Evolutionary conservation across 2,797 vertebrate genomes (phyloP).

Genomic region (Lagothrix lagotricha): DNA sequence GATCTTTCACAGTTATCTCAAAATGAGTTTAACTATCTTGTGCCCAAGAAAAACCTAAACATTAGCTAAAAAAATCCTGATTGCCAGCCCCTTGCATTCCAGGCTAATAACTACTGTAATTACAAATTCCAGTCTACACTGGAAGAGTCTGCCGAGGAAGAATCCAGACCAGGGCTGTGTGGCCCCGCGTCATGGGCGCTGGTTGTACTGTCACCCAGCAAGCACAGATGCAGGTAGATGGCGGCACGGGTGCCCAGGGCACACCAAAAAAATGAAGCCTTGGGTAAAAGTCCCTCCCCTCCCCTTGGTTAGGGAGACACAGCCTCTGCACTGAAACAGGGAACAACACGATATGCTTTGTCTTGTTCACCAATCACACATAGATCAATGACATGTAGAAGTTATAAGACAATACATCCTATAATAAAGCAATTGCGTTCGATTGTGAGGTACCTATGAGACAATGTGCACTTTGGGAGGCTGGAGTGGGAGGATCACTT

Average conservation of each 20-base stretch:
- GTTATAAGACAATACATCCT: background rate
- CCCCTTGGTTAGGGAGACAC: background rate
- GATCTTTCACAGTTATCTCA: background rate
- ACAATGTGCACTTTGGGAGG: background rate
- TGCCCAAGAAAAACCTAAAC: conserved; percentile 30
- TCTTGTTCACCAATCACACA: background rate
- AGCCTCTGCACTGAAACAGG: background rate
- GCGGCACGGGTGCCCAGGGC: background rate
- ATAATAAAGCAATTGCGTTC: background rate
- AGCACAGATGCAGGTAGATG: accelerated
- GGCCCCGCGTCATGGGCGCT: background rate
- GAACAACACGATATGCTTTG: background rate
- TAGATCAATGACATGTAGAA: background rate
- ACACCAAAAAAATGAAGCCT: background rate
- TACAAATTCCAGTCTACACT: background rate
- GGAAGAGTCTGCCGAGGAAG: background rate
- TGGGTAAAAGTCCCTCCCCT: background rate
- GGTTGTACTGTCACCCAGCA: background rate
- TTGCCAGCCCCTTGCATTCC: conserved; percentile 24
- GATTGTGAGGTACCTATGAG: background rate
- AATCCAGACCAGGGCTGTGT: background rate
- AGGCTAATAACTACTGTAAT: conserved; percentile 8
- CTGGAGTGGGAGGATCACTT: too few species aligned
- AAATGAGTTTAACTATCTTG: background rate
- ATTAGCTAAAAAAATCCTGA: background rate